Conservation (phyloP, 2,113 vertebrate genomes). For the Ophiodon elongatus region DNA sequence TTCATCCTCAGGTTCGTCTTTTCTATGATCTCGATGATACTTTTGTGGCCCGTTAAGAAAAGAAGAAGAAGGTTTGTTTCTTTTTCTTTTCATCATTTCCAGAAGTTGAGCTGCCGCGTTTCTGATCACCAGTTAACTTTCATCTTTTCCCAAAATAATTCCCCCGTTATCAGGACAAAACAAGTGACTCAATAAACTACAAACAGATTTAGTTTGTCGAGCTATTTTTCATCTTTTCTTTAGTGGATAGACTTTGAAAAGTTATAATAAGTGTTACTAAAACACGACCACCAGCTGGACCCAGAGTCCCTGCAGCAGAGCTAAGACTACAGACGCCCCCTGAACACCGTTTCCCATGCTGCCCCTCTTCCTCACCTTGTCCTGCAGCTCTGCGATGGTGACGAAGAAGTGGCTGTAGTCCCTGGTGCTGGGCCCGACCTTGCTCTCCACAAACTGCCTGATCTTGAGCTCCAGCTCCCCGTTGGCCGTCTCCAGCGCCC, state of each 20-base stretch:
- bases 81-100: neutral
- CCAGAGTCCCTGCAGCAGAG: too few species aligned
- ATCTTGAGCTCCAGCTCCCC: constrained; percentile 84
- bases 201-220: too few species aligned
- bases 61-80: too few species aligned
- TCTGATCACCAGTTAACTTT: too few species aligned
- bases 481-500: constrained; percentile 80
- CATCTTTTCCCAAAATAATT: neutral
- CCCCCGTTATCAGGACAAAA: neutral
- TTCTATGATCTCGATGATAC: too few species aligned
- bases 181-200: neutral
- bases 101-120: neutral
- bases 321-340: neutral
- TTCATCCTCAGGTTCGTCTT: too few species aligned
- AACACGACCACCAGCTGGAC: neutral
- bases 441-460: constrained; percentile 74
- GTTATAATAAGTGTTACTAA: neutral
- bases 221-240: neutral
- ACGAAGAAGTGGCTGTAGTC: constrained; percentile 63
- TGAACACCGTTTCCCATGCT: neutral
- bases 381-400: constrained; percentile 75
- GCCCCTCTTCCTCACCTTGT: constrained; percentile 68
- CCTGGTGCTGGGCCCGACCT: constrained; percentile 11
- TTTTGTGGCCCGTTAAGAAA: too few species aligned
- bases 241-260: neutral